These are phyloP conservation scores for Sebastes matsubarae DNA, from an alignment of 2,797 vertebrate species.

Conservation along the genomic window DNA sequence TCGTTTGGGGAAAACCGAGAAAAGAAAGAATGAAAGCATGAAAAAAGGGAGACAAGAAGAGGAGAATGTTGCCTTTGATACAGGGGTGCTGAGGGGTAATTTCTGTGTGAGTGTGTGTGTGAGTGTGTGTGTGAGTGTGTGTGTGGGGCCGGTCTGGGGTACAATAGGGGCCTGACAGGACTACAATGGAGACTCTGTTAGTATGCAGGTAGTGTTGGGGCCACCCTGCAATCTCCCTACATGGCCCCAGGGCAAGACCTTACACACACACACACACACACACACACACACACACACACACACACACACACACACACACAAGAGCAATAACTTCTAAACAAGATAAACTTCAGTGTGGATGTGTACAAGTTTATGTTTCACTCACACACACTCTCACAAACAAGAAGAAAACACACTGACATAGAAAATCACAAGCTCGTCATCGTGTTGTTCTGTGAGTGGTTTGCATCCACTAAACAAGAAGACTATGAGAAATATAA, in stretches of 20 bases:
- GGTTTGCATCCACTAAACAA: not conserved
- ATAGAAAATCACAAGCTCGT: not conserved
- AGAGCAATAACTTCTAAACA: conserved; percentile 28
- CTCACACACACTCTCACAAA: not conserved
- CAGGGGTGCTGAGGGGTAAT: conserved; percentile 70
- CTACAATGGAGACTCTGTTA: conserved; percentile 79
- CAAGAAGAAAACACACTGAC: not conserved
- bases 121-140: conserved; percentile 28
- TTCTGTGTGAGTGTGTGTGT: conserved; percentile 38
- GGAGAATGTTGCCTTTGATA: conserved; percentile 77
- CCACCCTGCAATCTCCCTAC: conserved; percentile 75
- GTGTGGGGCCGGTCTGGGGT: conserved; percentile 36
- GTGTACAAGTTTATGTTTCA: conserved; percentile 4
- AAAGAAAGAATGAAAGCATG: conserved; percentile 43
- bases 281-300: conserved; percentile 34
- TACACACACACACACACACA: conserved; percentile 52
- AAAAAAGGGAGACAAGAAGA: conserved; percentile 64
- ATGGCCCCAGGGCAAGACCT: conserved; percentile 72
- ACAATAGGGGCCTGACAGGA: conserved; percentile 72
- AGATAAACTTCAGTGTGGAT: conserved; percentile 33
- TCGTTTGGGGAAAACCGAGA: conserved; percentile 35
- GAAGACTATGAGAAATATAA: not conserved
- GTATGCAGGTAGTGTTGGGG: conserved; percentile 81
- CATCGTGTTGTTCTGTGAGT: not conserved
- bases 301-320: not conserved